Conservation (phyloP, 1,140 invertebrate species). For the Leptinotarsa undecemlineata region DNA sequence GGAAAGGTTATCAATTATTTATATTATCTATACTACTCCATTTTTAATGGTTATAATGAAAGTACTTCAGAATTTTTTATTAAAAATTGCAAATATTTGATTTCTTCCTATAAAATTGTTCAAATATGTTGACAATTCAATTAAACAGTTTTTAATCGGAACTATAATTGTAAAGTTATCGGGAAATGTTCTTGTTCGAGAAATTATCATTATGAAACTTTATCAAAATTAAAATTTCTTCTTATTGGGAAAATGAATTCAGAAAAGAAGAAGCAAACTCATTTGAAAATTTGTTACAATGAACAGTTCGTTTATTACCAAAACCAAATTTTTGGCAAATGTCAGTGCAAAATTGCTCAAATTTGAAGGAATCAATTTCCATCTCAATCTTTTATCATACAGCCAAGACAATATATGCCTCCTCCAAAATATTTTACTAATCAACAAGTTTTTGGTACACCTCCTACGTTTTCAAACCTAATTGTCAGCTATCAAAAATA, state of each 20-base stretch:
- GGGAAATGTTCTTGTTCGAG: neutral
- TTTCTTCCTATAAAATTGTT: neutral
- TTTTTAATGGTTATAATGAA: neutral
- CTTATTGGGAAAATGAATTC: constrained; percentile 25
- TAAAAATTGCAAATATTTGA: too few species aligned
- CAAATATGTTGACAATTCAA: neutral
- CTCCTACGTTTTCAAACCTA: neutral
- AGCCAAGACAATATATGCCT: neutral
- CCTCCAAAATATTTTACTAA: constrained; percentile 1
- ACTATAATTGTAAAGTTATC: neutral
- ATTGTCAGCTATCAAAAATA: neutral
- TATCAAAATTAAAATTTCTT: constrained; percentile 25
- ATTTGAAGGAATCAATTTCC: neutral
- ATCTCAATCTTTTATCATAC: constrained; percentile 8
- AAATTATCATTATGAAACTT: constrained; percentile 14
- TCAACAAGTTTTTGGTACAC: neutral
- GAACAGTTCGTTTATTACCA: constrained; percentile 1
- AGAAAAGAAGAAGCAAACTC: constrained; percentile 22
- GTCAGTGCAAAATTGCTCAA: neutral
- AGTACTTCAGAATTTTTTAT: too few species aligned
- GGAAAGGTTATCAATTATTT: neutral
- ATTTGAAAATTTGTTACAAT: constrained; percentile 16
- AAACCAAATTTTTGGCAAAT: neutral
- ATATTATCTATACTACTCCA: neutral
- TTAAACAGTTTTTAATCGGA: neutral